phyloP scores from a whole-genome alignment of 2,888 invertebrate species.

The Dysmachus trigonus region DNA sequence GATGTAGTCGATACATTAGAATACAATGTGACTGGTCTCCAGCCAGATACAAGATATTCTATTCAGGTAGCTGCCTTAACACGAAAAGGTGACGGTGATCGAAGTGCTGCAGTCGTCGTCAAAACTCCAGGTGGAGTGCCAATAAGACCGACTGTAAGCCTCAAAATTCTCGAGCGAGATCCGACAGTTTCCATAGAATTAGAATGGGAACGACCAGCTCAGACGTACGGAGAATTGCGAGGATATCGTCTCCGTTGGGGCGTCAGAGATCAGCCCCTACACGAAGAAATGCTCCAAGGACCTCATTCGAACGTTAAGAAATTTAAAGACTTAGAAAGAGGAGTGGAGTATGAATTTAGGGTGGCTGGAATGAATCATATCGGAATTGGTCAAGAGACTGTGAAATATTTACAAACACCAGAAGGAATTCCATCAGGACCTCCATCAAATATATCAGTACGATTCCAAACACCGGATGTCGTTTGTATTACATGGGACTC shows the following conservation, averaged over 20 bases:
- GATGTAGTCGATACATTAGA: constrained; percentile 86
- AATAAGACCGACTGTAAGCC: constrained; percentile 80
- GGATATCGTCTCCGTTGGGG: constrained; percentile 90
- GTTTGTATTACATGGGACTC: constrained; percentile 90
- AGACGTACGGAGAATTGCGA: constrained; percentile 87
- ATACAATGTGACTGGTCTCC: constrained; percentile 86
- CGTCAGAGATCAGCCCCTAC: constrained; percentile 80
- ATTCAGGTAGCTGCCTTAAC: constrained; percentile 96
- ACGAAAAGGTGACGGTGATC: constrained; percentile 94
- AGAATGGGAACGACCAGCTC: constrained; percentile 90
- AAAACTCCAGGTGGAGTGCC: constrained; percentile 95
- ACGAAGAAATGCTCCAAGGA: constrained; percentile 76
- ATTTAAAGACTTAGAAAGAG: constrained; percentile 85
- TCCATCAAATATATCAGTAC: constrained; percentile 83
- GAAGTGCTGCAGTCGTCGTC: constrained; percentile 84
- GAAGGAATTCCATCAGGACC: constrained; percentile 92
- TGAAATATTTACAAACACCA: constrained; percentile 90
- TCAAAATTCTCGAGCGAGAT: constrained; percentile 85
- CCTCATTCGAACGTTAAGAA: constrained; percentile 75
- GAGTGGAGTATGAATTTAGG: constrained; percentile 95
- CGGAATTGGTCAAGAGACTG: constrained; percentile 93
- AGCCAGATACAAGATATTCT: constrained; percentile 94
- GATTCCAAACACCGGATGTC: constrained; percentile 92
- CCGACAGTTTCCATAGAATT: constrained; percentile 89
- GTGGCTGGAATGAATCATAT: constrained; percentile 96